These are phyloP conservation scores for Orycteropus afer DNA, from an alignment of 2,113 vertebrate species.

Conservation along the genomic window DNA sequence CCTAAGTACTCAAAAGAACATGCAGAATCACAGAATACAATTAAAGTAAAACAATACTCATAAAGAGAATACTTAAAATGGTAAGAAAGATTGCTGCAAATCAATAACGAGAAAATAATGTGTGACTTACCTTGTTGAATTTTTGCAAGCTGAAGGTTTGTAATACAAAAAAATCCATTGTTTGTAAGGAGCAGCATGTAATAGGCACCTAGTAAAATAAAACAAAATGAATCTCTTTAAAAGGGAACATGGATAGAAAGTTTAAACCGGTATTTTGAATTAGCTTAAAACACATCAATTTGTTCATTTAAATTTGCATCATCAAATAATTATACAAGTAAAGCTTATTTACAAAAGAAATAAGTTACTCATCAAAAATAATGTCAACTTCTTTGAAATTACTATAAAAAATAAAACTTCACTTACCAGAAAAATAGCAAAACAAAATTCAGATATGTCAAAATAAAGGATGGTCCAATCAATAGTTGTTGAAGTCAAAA, in stretches of 20 bases:
- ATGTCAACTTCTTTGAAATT: background rate
- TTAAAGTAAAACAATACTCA: constrained; percentile 29
- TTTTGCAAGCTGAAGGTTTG: constrained; percentile 91
- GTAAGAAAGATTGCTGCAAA: background rate
- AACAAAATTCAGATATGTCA: background rate
- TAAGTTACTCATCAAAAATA: constrained; percentile 31
- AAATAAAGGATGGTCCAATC: constrained; percentile 46
- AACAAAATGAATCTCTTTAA: constrained; percentile 46
- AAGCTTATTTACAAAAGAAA: constrained; percentile 18
- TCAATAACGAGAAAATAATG: constrained; percentile 36
- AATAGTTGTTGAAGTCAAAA: constrained; percentile 2
- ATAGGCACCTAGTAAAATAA: constrained; percentile 87
- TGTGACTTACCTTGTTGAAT: constrained; percentile 90
- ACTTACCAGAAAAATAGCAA: background rate
- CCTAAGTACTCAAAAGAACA: background rate
- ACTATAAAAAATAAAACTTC: constrained; percentile 29
- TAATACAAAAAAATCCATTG: constrained; percentile 92
- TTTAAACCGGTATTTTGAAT: background rate
- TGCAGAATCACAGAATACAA: background rate
- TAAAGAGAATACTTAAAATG: background rate
- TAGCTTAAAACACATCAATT: constrained; percentile 33
- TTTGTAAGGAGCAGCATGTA: constrained; percentile 91
- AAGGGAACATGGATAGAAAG: background rate
- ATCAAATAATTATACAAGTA: constrained; percentile 38
- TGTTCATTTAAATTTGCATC: constrained; percentile 8